phyloP scores from a whole-genome alignment of 2,888 invertebrate genomes.

The Blastobasis lacticolella region DNA sequence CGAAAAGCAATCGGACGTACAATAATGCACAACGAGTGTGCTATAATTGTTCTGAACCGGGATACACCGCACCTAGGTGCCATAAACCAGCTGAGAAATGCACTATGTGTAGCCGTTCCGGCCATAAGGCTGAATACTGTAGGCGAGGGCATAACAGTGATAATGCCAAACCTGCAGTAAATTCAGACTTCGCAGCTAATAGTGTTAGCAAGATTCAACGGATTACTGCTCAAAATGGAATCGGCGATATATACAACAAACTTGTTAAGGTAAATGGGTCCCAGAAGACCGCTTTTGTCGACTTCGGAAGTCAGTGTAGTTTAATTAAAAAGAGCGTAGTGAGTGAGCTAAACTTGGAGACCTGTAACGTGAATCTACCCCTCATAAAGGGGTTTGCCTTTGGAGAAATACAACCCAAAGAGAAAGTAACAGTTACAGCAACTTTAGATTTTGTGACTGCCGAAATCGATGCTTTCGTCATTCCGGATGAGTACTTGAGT shows the following conservation, averaged over 20 bases:
- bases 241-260: constrained; percentile 6
- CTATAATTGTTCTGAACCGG: background rate
- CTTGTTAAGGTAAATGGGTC: constrained; percentile 1
- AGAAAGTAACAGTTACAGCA: background rate
- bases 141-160: background rate
- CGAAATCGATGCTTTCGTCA: constrained; percentile 3
- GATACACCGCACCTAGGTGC: background rate
- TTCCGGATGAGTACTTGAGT: constrained; percentile 1
- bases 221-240: background rate
- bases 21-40: background rate
- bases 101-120: background rate
- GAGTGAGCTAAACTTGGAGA: background rate
- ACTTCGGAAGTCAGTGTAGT: constrained; percentile 11
- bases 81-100: background rate
- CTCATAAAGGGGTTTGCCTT: constrained; percentile 7
- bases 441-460: constrained; percentile 1
- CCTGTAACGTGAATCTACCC: background rate
- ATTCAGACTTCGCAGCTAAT: background rate
- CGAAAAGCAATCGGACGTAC: background rate
- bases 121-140: background rate
- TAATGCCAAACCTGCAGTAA: background rate
- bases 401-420: background rate
- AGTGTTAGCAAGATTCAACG: background rate
- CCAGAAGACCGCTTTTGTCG: constrained; percentile 3
- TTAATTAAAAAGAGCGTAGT: constrained; percentile 1